phyloP scores from a whole-genome alignment of 2,797 vertebrate genomes.

The Pangasius larnaudii region DNA sequence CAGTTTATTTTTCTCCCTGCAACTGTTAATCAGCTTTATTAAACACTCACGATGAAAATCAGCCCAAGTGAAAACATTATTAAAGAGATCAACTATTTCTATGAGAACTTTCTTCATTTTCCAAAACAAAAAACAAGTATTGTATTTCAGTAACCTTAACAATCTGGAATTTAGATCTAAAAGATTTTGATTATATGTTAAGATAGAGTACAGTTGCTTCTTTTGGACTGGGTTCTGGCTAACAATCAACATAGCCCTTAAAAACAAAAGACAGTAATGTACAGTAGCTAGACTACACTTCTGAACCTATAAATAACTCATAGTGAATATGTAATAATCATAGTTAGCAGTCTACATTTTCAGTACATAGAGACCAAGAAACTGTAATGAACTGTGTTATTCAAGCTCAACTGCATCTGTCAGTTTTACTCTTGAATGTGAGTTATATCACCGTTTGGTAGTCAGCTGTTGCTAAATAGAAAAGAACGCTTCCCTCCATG shows the following conservation, averaged over 20 bases:
- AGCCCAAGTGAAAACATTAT: too few relatives aligned
- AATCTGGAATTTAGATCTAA: background rate
- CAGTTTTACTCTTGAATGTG: constrained; percentile 35
- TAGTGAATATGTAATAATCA: background rate
- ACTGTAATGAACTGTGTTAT: background rate
- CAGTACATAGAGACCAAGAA: background rate
- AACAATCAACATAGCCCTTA: background rate
- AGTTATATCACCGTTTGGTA: constrained; percentile 40
- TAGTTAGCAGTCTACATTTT: constrained; percentile 2
- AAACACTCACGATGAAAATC: background rate
- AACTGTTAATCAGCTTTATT: constrained; percentile 9
- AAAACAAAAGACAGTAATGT: constrained; percentile 8
- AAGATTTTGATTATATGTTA: background rate
- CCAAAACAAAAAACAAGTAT: background rate
- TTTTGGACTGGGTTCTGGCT: background rate
- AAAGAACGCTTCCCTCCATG: constrained; percentile 35
- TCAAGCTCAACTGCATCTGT: constrained; percentile 11
- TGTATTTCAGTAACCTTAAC: background rate
- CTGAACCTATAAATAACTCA: background rate
- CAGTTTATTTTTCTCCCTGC: background rate
- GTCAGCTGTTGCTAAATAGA: constrained; percentile 43
- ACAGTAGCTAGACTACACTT: constrained; percentile 11
- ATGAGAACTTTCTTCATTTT: too few relatives aligned
- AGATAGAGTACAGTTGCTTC: background rate
- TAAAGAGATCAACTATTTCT: background rate